A percentile compares a stretch with the other conserved stretches of the same genome.
These are phyloP conservation scores for Tetragnatha montana DNA, from an alignment of 2,888 invertebrate genomes.

Conservation along the genomic window DNA sequence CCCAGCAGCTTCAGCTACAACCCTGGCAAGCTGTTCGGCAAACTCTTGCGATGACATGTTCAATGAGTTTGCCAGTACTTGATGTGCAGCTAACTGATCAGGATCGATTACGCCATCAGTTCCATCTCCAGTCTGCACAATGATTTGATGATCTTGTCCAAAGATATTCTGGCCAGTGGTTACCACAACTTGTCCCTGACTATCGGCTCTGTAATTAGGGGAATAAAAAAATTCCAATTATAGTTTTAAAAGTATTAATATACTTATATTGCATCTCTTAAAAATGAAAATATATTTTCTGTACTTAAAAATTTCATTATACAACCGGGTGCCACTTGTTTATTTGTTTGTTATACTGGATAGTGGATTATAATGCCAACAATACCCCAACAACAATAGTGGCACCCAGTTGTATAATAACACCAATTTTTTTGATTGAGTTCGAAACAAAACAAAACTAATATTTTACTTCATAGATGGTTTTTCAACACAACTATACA, in stretches of 20 bases:
- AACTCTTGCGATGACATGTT: conserved; percentile 66
- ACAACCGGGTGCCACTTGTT: too few species aligned
- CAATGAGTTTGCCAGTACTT: conserved; percentile 42
- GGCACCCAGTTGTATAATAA: too few species aligned
- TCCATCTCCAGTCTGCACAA: conserved; percentile 62
- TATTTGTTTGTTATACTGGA: too few species aligned
- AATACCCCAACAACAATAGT: too few species aligned
- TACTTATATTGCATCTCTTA: too few species aligned
- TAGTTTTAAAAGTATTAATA: background rate
- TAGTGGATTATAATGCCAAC: too few species aligned
- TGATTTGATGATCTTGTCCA: conserved; percentile 65
- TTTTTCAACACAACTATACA: too few species aligned
- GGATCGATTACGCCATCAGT: conserved; percentile 53
- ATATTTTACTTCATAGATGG: too few species aligned
- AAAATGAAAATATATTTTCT: too few species aligned
- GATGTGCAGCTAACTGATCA: conserved; percentile 66
- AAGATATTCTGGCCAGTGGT: conserved; percentile 55
- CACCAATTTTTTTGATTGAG: too few species aligned
- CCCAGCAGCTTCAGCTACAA: conserved; percentile 68
- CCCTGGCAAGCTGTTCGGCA: conserved; percentile 69
- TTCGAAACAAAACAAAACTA: too few species aligned
- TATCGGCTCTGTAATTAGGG: conserved; percentile 48
- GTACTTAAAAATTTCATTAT: too few species aligned
- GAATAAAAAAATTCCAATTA: conserved; percentile 9
- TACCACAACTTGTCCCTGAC: conserved; percentile 64